Percentiles rank a stretch among this genome's conserved stretches.
Evolutionary conservation across 2,113 vertebrate genomes (phyloP).

Genomic region (Arenaria interpres): DNA sequence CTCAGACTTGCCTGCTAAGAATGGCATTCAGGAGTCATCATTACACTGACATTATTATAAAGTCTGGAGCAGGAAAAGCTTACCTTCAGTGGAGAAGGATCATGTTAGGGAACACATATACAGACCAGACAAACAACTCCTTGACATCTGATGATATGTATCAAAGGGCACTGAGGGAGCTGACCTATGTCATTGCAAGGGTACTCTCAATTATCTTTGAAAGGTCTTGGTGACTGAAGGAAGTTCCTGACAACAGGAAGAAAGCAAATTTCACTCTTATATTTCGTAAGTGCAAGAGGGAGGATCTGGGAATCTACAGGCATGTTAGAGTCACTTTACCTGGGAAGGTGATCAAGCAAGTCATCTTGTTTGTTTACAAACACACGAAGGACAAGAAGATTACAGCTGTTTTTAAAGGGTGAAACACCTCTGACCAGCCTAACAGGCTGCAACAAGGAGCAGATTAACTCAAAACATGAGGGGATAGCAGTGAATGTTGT

Average conservation of each 20-base stretch:
- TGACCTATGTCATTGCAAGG: not conserved
- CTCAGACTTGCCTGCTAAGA: not conserved
- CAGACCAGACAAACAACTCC: not conserved
- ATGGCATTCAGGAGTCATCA: not conserved
- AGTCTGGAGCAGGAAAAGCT: not conserved
- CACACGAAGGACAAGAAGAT: not conserved
- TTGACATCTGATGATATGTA: not conserved
- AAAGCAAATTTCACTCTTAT: not conserved
- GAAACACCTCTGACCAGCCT: not conserved
- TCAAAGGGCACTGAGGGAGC: not conserved
- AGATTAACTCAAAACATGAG: not conserved
- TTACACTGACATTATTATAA: not conserved
- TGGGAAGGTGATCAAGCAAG: not conserved
- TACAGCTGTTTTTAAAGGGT: not conserved
- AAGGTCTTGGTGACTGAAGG: not conserved
- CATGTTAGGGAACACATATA: not conserved
- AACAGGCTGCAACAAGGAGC: not conserved
- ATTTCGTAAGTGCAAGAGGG: not conserved
- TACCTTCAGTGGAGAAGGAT: not conserved
- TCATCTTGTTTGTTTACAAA: not conserved
- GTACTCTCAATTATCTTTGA: not conserved
- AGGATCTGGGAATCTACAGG: not conserved
- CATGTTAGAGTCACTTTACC: not conserved
- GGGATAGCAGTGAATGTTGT: not conserved
- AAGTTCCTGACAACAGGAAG: not conserved